A percentile compares a stretch with the other conserved stretches of the same genome.
These are phyloP conservation scores for Ephialtes manifestator DNA, from an alignment of 2,888 invertebrate genomes.

Conservation along the genomic window DNA sequence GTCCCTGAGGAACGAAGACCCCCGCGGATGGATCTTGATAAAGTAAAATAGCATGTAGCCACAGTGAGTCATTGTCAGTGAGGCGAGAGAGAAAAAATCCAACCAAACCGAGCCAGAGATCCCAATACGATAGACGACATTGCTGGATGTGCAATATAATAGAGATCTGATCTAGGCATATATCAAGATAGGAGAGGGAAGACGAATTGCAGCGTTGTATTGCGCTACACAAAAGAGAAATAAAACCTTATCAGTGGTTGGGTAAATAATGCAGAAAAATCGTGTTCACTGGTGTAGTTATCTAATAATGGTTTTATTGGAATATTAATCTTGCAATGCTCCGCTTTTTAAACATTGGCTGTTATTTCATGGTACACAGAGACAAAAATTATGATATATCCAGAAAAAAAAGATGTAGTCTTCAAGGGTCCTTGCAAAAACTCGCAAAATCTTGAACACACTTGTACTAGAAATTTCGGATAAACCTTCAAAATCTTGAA, in stretches of 20 bases:
- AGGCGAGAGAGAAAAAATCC: slow-evolving; percentile 57
- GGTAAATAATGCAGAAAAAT: not conserved
- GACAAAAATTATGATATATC: too few relatives aligned
- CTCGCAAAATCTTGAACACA: too few relatives aligned
- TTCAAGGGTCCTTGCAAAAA: too few relatives aligned
- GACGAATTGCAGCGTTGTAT: not conserved
- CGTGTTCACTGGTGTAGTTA: not conserved
- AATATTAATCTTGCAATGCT: not conserved
- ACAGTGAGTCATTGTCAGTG: slow-evolving; percentile 70
- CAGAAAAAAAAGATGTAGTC: too few relatives aligned
- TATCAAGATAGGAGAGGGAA: slow-evolving; percentile 60
- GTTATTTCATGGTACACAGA: too few relatives aligned
- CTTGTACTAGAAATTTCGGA: too few relatives aligned
- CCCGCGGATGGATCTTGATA: slow-evolving; percentile 70
- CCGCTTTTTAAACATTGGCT: too few relatives aligned
- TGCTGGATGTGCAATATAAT: slow-evolving; percentile 47
- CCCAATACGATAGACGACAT: slow-evolving; percentile 41
- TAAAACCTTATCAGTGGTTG: not conserved
- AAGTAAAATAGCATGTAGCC: slow-evolving; percentile 71
- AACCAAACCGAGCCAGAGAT: slow-evolving; percentile 61
- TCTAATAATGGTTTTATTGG: not conserved
- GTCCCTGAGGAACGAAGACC: slow-evolving; percentile 64
- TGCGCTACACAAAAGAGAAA: not conserved
- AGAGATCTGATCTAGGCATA: slow-evolving; percentile 64
- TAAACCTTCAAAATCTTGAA: too few relatives aligned